These are phyloP conservation scores for Formica selysi DNA, from an alignment of 1,140 invertebrate species.

Conservation along the genomic window DNA sequence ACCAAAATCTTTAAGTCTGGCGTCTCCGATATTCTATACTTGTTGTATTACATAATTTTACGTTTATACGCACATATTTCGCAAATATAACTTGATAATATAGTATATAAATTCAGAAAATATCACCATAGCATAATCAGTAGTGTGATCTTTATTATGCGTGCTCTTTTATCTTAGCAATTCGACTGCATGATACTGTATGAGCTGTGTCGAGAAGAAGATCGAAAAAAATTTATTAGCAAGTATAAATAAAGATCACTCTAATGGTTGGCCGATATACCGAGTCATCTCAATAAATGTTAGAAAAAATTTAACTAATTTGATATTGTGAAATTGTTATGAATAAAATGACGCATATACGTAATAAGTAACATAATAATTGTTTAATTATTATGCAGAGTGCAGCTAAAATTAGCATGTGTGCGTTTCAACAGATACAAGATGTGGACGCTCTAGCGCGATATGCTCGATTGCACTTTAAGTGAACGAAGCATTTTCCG, in stretches of 20 bases:
- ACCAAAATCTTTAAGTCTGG: slow-evolving; percentile 27
- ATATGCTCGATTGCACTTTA: slow-evolving; percentile 29
- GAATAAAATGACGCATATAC: slow-evolving; percentile 39
- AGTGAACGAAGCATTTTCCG: slow-evolving; percentile 31
- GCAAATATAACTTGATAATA: slow-evolving; percentile 39
- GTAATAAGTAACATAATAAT: slow-evolving; percentile 19
- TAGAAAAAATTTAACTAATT: slow-evolving; percentile 28
- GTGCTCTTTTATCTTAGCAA: not conserved
- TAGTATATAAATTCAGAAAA: slow-evolving; percentile 35
- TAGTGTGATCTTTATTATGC: slow-evolving; percentile 33
- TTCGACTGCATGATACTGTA: not conserved
- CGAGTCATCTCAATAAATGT: slow-evolving; percentile 24
- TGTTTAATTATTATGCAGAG: slow-evolving; percentile 30
- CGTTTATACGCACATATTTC: slow-evolving; percentile 26
- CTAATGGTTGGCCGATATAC: slow-evolving; percentile 10
- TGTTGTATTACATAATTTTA: slow-evolving; percentile 39
- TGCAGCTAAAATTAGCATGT: slow-evolving; percentile 43
- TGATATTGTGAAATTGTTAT: slow-evolving; percentile 46
- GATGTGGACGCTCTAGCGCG: slow-evolving; percentile 30
- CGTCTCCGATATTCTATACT: slow-evolving; percentile 46
- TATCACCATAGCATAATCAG: slow-evolving; percentile 9
- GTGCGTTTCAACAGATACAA: slow-evolving; percentile 61
- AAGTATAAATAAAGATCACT: slow-evolving; percentile 20
- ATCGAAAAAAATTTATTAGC: not conserved
- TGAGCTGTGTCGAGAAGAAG: not conserved